Percentiles rank a stretch among this genome's conserved stretches.
phyloP scores from a whole-genome alignment of 2,888 invertebrate genomes.

The Hydraecia micacea region DNA sequence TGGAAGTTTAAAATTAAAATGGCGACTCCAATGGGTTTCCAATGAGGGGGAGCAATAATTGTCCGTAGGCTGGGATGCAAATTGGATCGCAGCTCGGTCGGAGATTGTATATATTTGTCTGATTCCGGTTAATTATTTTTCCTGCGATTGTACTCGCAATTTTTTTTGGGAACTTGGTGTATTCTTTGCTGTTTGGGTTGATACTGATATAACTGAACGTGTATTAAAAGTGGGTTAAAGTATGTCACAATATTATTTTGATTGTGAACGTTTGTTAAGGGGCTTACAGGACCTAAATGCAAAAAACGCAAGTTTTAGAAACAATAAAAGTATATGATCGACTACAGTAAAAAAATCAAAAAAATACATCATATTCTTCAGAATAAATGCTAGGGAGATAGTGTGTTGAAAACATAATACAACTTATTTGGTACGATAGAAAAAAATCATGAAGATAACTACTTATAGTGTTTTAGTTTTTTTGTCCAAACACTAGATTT shows the following conservation, averaged over 20 bases:
- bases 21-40: slow-evolving; percentile 75
- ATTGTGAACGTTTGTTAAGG: background rate
- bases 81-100: slow-evolving; percentile 64
- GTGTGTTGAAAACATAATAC: too few relatives aligned
- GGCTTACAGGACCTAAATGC: too few relatives aligned
- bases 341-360: too few relatives aligned
- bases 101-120: slow-evolving; percentile 62
- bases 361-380: too few relatives aligned
- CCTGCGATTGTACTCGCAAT: slow-evolving; percentile 42
- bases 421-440: too few relatives aligned
- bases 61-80: slow-evolving; percentile 71
- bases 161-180: slow-evolving; percentile 30
- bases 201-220: slow-evolving; percentile 12
- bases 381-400: too few relatives aligned
- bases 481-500: too few relatives aligned
- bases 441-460: too few relatives aligned
- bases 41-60: slow-evolving; percentile 75
- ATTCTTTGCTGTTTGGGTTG: slow-evolving; percentile 7
- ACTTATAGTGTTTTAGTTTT: too few relatives aligned
- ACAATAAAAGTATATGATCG: too few relatives aligned
- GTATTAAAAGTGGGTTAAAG: slow-evolving; percentile 1
- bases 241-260: slow-evolving; percentile 18
- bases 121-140: slow-evolving; percentile 56
- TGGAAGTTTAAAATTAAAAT: slow-evolving; percentile 68
- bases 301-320: too few relatives aligned